Evolutionary conservation across 2,888 invertebrate genomes (phyloP), one percentile per base, ranked within the genome.

Genomic region (Calameuta idolon): DNA sequence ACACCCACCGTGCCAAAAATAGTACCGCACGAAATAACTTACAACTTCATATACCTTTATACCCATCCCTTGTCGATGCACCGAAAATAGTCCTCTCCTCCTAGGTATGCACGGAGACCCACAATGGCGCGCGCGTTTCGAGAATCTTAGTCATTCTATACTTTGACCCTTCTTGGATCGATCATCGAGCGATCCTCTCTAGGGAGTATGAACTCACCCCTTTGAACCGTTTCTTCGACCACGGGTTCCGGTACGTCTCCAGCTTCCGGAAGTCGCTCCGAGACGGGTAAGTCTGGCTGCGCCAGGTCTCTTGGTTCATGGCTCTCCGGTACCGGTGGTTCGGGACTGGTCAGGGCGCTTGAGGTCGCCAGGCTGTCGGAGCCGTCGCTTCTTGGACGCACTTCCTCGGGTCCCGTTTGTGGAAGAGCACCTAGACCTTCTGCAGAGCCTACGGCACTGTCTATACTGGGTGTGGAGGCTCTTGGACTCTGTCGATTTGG

Each of bases 381-480:
- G 91, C 93, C 76, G 92, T 93, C 81, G 93, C 94, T 88, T 75
- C 89, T 83, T 3, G 90, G 90, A 74, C 90, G 85, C 12, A 85
- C 81, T 34, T 87, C 88, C 69, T 88, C 89, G 73, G 85, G 82
- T 15, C 82, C 84, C 73, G 83, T 81, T 55, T 87, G 76, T 85
- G 31, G 85, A 75, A 81, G 75, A 80, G 81, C 78, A 12, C 89
- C 90, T 74, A 94, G 87, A 30, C 94, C 94, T 85, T 94, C 94
- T 83, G 93, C 94, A 1, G 94, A 94, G 1, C 94, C 94, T 33
- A 94, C 94, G 12, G 94, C 94, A 23, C 94, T 94, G 87, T 94
- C 94, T 33, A 93, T 92, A 79, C 93, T 94, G 55, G 94, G 94
- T 15, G 94, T 93, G 55, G 94, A 94, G 4, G 88, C 88, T 76